A percentile compares a stretch with the other conserved stretches of the same genome.
phyloP scores from a whole-genome alignment of 2,797 vertebrate genomes.

The Knipowitschia caucasica region DNA sequence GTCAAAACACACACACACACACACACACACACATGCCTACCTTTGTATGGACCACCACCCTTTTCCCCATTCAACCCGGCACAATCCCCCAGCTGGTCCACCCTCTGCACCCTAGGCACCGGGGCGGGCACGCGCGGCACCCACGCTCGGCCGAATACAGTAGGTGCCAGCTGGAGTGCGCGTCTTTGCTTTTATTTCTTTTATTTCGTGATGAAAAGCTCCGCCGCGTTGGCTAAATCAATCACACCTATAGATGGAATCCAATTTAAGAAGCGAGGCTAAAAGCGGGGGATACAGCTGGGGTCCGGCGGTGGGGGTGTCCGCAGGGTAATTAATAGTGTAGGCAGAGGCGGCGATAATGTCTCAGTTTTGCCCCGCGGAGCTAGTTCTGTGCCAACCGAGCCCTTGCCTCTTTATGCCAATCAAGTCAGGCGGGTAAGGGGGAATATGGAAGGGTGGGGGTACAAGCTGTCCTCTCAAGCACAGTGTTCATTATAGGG shows the following conservation, averaged over 20 bases:
- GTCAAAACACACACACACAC: neutral
- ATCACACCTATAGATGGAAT: slow-evolving; percentile 85
- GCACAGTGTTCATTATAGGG: slow-evolving; percentile 47
- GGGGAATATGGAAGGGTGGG: neutral
- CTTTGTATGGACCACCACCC: slow-evolving; percentile 12
- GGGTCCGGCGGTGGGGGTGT: slow-evolving; percentile 51
- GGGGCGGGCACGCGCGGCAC: slow-evolving; percentile 49
- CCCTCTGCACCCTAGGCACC: slow-evolving; percentile 32
- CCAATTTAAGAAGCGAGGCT: slow-evolving; percentile 73
- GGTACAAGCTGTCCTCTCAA: slow-evolving; percentile 48
- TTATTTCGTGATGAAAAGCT: slow-evolving; percentile 56
- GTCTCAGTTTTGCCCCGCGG: slow-evolving; percentile 74
- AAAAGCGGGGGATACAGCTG: slow-evolving; percentile 80
- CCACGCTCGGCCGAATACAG: slow-evolving; percentile 61
- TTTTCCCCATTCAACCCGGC: slow-evolving; percentile 29
- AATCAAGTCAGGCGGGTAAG: slow-evolving; percentile 56
- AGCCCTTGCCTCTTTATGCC: slow-evolving; percentile 77
- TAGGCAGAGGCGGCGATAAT: slow-evolving; percentile 67
- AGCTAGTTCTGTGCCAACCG: slow-evolving; percentile 68
- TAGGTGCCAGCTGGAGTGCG: slow-evolving; percentile 64
- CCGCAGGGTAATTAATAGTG: slow-evolving; percentile 85
- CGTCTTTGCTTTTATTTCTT: slow-evolving; percentile 20
- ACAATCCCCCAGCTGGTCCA: slow-evolving; percentile 47
- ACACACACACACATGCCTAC: slow-evolving; percentile 1
- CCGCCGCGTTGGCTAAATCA: slow-evolving; percentile 74